Base-by-base conservation (phyloP, 2,797 vertebrate genomes). In the Chaetodon trifasciatus region DNA sequence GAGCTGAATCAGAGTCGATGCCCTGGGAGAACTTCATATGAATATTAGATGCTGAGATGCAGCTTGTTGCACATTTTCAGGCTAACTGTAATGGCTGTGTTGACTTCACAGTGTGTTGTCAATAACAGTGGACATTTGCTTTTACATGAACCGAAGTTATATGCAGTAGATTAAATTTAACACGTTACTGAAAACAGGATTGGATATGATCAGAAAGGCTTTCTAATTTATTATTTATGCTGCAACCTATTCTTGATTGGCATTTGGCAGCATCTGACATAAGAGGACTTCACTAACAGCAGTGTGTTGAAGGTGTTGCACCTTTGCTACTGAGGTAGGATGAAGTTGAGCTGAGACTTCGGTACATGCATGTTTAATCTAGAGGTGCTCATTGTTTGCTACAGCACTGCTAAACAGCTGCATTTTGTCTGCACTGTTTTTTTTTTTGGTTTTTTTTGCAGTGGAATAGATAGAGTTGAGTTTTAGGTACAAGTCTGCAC, bases 1-100 rank as follows among this genome's bases (percentile, higher is more conserved):
- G 55, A 70, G 46, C 23, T n/a, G 40, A 83, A 66, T 19, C n/a
- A 17, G 17, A 65, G n/a, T 19, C 49, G 47, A 35, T 11, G 12
- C 12, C 74, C 40, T 55, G 55, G 69, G 68, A 58, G 68, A 57
- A 78, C 32, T 65, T 63, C 55, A 73, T 82, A 74, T 77, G 9
- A 52, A 61, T 82, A 56, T 65, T 63, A 78, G 57, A 70, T 47
- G 76, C 80, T 81, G 56, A 78, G 37, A 75, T 68, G 84, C 70
- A 87, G 85, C 78, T 83, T 88, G 83, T 87, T 90, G 86, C 86
- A 88, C 79, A 76, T 87, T 81, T 73, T 24, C 61, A 77, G 62
- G 79, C 52, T 81, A 62, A 37, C 60, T 62, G 35, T 67, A 39
- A 46, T 50, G 81, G 66, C 74, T 68, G 73, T 80, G 73, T 71